These are phyloP conservation scores for Craterocephalus amniculus DNA, from an alignment of 2,797 vertebrate species.

Conservation along the genomic window DNA sequence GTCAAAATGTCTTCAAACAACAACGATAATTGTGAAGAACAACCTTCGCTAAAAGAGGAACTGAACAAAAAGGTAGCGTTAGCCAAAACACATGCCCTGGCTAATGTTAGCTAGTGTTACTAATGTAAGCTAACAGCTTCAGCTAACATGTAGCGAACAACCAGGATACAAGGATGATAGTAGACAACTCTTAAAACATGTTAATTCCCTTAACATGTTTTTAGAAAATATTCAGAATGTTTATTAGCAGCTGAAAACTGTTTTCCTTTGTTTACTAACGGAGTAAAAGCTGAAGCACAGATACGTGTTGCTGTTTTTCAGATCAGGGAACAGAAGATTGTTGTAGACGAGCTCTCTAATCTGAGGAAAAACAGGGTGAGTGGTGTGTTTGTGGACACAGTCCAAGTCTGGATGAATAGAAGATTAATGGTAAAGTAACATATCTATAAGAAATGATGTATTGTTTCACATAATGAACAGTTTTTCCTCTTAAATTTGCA, in stretches of 20 bases:
- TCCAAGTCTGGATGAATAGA: too few relatives aligned
- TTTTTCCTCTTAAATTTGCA: too few relatives aligned
- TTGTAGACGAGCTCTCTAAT: conserved; percentile 93
- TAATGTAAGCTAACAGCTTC: too few relatives aligned
- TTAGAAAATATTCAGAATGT: too few relatives aligned
- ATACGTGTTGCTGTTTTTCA: conserved; percentile 52
- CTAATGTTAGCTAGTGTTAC: background rate
- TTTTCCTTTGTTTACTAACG: too few relatives aligned
- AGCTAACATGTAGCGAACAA: background rate
- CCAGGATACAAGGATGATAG: too few relatives aligned
- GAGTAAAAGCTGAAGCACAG: background rate
- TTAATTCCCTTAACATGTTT: too few relatives aligned
- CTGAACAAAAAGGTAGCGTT: conserved; percentile 78
- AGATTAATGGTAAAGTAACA: too few relatives aligned
- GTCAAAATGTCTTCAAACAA: conserved; percentile 69
- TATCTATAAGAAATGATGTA: too few relatives aligned
- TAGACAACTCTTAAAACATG: too few relatives aligned
- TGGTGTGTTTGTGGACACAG: background rate
- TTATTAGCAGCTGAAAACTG: too few relatives aligned
- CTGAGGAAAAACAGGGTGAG: conserved; percentile 93
- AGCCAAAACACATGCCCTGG: background rate
- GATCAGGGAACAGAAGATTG: conserved; percentile 93
- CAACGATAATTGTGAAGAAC: conserved; percentile 41
- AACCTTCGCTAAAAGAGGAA: conserved; percentile 70
- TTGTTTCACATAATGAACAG: too few relatives aligned